phyloP scores from a whole-genome alignment of 2,797 vertebrate species.

The Serranus cabrilla region DNA sequence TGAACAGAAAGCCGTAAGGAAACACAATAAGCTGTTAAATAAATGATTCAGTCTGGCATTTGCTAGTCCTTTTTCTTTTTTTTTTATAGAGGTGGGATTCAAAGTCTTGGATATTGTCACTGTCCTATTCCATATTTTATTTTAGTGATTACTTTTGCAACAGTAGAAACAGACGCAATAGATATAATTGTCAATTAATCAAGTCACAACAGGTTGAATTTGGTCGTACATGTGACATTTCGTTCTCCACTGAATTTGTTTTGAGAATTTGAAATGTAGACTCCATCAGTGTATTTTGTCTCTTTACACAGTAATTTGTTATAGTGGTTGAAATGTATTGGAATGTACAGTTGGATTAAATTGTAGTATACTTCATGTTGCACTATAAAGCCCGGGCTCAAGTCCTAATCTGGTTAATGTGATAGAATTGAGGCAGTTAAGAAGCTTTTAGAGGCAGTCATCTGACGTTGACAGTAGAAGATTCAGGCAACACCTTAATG shows the following conservation, averaged over 20 bases:
- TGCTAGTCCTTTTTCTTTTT: neutral
- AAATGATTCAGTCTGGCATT: neutral
- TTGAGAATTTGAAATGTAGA: neutral
- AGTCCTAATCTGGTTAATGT: slow-evolving; percentile 80
- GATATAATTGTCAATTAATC: neutral
- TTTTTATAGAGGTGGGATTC: neutral
- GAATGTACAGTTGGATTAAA: slow-evolving; percentile 56
- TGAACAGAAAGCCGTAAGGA: slow-evolving; percentile 96
- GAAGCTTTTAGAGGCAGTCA: slow-evolving; percentile 74
- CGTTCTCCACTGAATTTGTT: slow-evolving; percentile 15
- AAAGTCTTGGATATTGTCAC: neutral
- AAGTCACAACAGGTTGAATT: neutral
- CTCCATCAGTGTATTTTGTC: slow-evolving; percentile 24
- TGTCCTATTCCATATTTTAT: neutral
- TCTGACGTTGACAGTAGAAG: slow-evolving; percentile 71
- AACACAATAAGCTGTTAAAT: slow-evolving; percentile 3
- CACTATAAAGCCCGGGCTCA: slow-evolving; percentile 56
- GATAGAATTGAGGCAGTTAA: slow-evolving; percentile 75
- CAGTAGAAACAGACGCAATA: neutral
- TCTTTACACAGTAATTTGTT: slow-evolving; percentile 32
- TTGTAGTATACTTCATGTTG: slow-evolving; percentile 60
- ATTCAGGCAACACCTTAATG: slow-evolving; percentile 71
- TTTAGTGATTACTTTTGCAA: neutral
- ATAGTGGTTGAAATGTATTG: slow-evolving; percentile 30
- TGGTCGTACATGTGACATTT: slow-evolving; percentile 12